phyloP scores from a whole-genome alignment of 2,797 vertebrate genomes.

The Momotus momota region DNA sequence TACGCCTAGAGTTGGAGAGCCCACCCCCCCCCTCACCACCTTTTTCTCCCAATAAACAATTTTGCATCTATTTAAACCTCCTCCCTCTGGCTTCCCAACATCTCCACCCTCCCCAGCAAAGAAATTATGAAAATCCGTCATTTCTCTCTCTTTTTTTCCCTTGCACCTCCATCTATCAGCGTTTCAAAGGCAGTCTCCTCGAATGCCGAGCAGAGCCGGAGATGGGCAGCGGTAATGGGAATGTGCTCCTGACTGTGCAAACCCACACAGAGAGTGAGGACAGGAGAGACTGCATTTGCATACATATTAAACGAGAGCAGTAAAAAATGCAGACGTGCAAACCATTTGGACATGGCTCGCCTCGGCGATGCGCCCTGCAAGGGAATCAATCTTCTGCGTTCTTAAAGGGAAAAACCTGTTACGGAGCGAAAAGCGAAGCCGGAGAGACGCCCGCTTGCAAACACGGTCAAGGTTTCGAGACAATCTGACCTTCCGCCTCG shows the following conservation, averaged over 20 bases:
- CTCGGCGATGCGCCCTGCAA: conserved; percentile 77
- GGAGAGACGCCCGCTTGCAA: not conserved
- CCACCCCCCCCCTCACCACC: not conserved
- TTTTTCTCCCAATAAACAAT: conserved; percentile 70
- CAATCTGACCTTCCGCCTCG: not conserved
- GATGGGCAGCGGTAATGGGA: conserved; percentile 81
- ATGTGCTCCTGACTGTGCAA: conserved; percentile 89
- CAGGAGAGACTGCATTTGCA: conserved; percentile 93
- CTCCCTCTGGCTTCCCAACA: conserved; percentile 52
- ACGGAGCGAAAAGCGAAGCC: conserved; percentile 29
- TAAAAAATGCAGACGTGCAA: conserved; percentile 91
- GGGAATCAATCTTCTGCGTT: conserved; percentile 83
- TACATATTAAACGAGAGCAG: conserved; percentile 96
- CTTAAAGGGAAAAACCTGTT: conserved; percentile 77
- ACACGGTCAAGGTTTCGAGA: not conserved
- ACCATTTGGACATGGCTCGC: conserved; percentile 85
- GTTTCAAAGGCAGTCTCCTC: conserved; percentile 80
- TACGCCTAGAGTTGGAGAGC: not conserved
- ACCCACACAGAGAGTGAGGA: conserved; percentile 87
- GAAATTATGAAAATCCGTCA: conserved; percentile 79
- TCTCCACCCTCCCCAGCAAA: conserved; percentile 49
- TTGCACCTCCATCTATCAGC: conserved; percentile 82
- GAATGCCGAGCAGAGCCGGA: conserved; percentile 76
- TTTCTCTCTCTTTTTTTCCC: conserved; percentile 71
- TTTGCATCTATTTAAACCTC: conserved; percentile 80